A percentile compares a stretch with the other conserved stretches of the same genome.
Conservation (phyloP, 2,797 vertebrate species). For the Lophotriccus pileatus region DNA sequence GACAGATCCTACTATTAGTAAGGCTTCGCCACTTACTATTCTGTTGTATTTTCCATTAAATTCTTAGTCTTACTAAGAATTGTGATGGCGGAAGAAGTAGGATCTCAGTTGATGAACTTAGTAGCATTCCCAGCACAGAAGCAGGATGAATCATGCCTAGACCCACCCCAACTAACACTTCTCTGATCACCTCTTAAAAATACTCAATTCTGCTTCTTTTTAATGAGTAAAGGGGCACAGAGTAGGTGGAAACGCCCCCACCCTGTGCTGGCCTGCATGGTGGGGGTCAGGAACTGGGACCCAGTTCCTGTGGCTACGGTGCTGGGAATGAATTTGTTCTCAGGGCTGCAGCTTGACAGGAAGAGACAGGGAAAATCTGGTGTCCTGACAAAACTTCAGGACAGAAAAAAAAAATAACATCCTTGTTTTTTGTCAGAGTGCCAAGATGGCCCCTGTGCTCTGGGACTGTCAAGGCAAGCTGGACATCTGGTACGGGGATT, state of each 20-base stretch:
- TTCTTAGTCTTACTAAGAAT: neutral
- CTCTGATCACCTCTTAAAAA: neutral
- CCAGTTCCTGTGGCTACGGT: neutral
- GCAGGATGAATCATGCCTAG: neutral
- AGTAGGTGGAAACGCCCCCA: neutral
- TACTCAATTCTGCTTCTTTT: rapidly evolving
- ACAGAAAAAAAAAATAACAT: conserved; percentile 35
- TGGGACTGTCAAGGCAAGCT: conserved; percentile 17
- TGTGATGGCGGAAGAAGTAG: neutral
- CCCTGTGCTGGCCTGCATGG: neutral
- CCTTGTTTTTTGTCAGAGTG: conserved; percentile 21
- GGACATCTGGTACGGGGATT: conserved; percentile 28
- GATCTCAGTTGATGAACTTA: neutral
- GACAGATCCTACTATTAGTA: neutral
- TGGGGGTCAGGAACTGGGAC: neutral
- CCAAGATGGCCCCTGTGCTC: conserved; percentile 2
- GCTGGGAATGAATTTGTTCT: conserved; percentile 63
- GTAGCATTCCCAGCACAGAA: neutral
- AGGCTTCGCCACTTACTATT: neutral
- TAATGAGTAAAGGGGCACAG: neutral
- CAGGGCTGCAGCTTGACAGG: conserved; percentile 56
- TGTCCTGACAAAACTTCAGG: conserved; percentile 53
- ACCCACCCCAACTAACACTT: neutral
- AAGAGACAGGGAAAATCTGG: conserved; percentile 56
- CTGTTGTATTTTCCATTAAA: neutral